Evolutionary conservation across 1,140 invertebrate genomes (phyloP), one percentile per base, ranked within the genome.

Genomic region (Nomia melanderi): DNA sequence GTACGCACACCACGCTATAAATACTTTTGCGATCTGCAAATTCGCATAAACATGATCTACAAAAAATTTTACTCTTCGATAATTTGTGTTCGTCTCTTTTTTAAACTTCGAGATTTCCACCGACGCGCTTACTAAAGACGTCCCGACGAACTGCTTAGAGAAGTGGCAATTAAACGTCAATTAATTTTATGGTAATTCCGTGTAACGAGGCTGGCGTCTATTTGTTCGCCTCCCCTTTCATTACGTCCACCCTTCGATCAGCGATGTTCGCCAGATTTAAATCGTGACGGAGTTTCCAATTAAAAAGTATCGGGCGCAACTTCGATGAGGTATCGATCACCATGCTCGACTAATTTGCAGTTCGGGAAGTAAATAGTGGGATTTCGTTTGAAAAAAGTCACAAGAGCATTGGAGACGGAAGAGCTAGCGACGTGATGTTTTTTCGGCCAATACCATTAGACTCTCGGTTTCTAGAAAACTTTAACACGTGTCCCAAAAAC

Each of bases 231-330:
- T 39, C 41, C 57, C 29, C 33, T 82, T 82, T 82, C 66, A 67
- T 81, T 64, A 69, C 57, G 25, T 20, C 44, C 7, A 23, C 56
- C 36, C 7, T 39, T 12, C 54, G 27, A 57, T 54, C 31, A 44
- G 25, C 53, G 39, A 60, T 73, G 59, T 70, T 67, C 54, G 63
- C 73, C 56, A 53, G 23, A 62, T 77, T 81, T 81, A 81, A 77
- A 64, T 47, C 23, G 44, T 44, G 41, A 59, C 74, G 39, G 59
- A 25, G 69, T 54, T 70, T 66, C 64, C 78, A 83, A 83, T 83
- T 82, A 83, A 70, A 75, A 83, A 83, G 70, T 82, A 82, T 83
- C 33, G 80, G 69, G 59, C 9, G 50, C 33, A 66, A 82, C 50
- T 82, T 47, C 25, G 39, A 74, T 36, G 59, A 75, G 56, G 8